Evolutionary conservation across 2,113 vertebrate genomes (phyloP), one percentile per base, ranked within the genome.

Genomic region (Columba livia): DNA sequence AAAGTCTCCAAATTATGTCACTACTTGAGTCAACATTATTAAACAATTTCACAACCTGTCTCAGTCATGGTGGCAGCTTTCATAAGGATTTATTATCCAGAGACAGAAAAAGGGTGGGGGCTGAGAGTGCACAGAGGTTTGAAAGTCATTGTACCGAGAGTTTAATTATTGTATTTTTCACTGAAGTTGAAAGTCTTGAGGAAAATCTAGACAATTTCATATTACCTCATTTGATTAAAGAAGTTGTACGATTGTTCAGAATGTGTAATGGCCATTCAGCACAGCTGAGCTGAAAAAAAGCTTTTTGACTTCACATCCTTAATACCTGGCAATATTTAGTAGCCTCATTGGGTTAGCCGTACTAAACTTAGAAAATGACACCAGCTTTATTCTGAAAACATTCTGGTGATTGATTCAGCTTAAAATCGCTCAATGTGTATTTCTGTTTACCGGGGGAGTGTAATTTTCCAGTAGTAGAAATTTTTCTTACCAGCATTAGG

Each of bases 101-200:
- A 92, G 85, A 96, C 38, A 57, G 67, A 88, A 91, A 58, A 88
- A 80, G 29, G 81, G 58, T 80, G 91, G 89, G 67, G 79, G 77
- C 56, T 90, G 78, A 83, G 74, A 90, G 75, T 66, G 78, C 15
- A 25, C 18, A 60, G 92, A 95, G 92, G 67, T 96, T 97, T 97
- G 96, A 96, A 96, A 97, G 86, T 89, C 95, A 97, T 95, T 96
- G 96, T 97, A 96, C 94, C 60, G 58, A 95, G 94, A 95, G 93
- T 95, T 97, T 96, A 96, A 97, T 97, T 97, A 97, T 92, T 95
- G 89, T 93, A 95, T 97, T 97, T 97, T 97, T 95, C 96, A 97
- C 85, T 95, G 95, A 96, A 97, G 95, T 97, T 87, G 93, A 96
- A 97, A 97, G 94, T 95, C 85, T 80, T 79, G 64, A 77, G 83